phyloP scores from a whole-genome alignment of 1,140 invertebrate genomes.

The Teleopsis dalmanni region DNA sequence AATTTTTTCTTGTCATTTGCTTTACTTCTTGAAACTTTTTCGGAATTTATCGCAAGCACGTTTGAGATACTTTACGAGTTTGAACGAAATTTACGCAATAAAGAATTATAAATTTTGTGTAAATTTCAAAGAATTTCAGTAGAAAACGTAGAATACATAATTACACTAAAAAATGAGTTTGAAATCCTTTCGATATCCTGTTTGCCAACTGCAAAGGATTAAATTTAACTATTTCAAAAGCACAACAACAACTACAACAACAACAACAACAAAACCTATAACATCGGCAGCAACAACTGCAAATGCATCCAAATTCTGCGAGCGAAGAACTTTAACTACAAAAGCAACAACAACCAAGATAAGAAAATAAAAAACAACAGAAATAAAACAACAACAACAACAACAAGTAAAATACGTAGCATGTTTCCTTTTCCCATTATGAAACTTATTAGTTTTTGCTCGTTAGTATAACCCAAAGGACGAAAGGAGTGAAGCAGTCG shows the following conservation, averaged over 20 bases:
- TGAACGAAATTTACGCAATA: too few species aligned
- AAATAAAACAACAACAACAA: conserved; percentile 27
- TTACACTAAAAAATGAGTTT: too few species aligned
- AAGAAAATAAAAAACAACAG: conserved; percentile 7
- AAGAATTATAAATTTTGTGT: too few species aligned
- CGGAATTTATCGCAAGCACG: too few species aligned
- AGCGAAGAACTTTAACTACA: conserved; percentile 15
- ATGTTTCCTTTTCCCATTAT: conserved; percentile 4
- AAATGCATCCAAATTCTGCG: conserved; percentile 1
- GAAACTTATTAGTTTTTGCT: conserved; percentile 43
- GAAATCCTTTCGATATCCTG: not conserved
- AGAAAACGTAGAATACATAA: too few species aligned
- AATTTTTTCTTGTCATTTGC: too few species aligned
- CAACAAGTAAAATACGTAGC: not conserved
- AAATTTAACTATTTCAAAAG: conserved; percentile 2
- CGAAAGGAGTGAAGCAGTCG: too few species aligned
- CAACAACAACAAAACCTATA: conserved; percentile 17
- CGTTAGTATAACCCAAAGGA: conserved; percentile 24
- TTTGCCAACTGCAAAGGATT: not conserved
- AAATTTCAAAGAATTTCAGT: too few species aligned
- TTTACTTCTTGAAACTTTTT: too few species aligned
- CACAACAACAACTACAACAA: not conserved
- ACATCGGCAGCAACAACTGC: conserved; percentile 4
- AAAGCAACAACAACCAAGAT: conserved; percentile 5
- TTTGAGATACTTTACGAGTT: too few species aligned